Conservation (phyloP, 1,140 invertebrate genomes). For the Dendrolimus kikuchii region DNA sequence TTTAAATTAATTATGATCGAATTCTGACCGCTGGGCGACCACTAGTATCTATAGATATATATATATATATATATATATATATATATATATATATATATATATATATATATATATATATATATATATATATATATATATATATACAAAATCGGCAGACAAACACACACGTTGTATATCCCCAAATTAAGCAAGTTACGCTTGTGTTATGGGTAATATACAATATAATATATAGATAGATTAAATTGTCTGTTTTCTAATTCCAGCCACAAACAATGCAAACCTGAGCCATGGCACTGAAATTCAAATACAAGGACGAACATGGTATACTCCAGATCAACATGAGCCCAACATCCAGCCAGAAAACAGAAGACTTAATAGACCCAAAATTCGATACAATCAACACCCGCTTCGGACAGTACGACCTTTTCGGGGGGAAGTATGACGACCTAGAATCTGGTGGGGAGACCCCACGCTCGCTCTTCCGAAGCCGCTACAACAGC, state of each 20-base stretch:
- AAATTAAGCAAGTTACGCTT: too few species aligned
- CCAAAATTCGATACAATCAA: constrained; percentile 64
- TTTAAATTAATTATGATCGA: too few species aligned
- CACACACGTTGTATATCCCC: too few species aligned
- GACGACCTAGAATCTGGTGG: constrained; percentile 27
- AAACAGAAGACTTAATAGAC: constrained; percentile 30
- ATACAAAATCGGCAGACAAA: too few species aligned
- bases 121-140: too few species aligned
- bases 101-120: too few species aligned
- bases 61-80: too few species aligned
- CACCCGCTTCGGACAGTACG: constrained; percentile 52
- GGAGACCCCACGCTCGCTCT: constrained; percentile 46
- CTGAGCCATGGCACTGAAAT: constrained; percentile 48
- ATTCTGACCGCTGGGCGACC: too few species aligned
- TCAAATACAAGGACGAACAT: constrained; percentile 63
- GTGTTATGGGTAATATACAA: too few species aligned
- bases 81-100: too few species aligned
- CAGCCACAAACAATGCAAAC: not conserved
- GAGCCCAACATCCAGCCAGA: constrained; percentile 33
- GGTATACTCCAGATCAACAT: constrained; percentile 62
- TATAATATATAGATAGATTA: too few species aligned
- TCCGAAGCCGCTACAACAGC: constrained; percentile 66
- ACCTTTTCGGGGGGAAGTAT: constrained; percentile 55
- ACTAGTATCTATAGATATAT: too few species aligned
- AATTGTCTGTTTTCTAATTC: constrained; percentile 1